Percentiles rank a stretch among this genome's conserved stretches.
Evolutionary conservation across 2,113 vertebrate genomes (phyloP).

Genomic region (Callocephalon fimbriatum): DNA sequence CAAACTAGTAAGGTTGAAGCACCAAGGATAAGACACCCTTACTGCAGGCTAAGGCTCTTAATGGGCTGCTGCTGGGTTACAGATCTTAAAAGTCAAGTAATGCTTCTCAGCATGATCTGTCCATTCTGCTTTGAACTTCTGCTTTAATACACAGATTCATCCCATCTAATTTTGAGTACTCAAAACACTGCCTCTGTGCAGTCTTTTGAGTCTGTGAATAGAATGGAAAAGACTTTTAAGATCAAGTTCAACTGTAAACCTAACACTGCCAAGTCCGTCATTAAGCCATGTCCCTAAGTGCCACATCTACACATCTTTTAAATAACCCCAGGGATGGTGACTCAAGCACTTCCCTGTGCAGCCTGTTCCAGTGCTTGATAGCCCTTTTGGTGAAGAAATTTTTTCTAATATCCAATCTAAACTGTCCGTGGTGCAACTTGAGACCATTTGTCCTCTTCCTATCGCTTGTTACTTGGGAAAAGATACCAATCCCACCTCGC

Average conservation of each 20-base stretch:
- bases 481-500: fast-evolving
- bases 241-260: fast-evolving
- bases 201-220: background rate
- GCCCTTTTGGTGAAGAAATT: background rate
- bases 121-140: background rate
- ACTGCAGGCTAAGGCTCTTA: background rate
- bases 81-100: background rate
- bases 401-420: background rate
- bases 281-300: background rate
- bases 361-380: background rate
- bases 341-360: background rate
- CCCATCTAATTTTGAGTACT: background rate
- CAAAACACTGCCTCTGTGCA: background rate
- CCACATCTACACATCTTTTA: background rate
- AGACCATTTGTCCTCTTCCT: background rate
- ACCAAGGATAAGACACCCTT: background rate
- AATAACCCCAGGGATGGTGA: background rate
- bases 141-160: background rate
- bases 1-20: background rate
- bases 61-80: background rate
- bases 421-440: background rate
- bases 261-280: background rate
- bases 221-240: background rate
- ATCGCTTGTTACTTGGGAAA: background rate
- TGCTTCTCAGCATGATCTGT: background rate